Conservation (phyloP, 2,797 vertebrate genomes). For the Argentina silus region DNA sequence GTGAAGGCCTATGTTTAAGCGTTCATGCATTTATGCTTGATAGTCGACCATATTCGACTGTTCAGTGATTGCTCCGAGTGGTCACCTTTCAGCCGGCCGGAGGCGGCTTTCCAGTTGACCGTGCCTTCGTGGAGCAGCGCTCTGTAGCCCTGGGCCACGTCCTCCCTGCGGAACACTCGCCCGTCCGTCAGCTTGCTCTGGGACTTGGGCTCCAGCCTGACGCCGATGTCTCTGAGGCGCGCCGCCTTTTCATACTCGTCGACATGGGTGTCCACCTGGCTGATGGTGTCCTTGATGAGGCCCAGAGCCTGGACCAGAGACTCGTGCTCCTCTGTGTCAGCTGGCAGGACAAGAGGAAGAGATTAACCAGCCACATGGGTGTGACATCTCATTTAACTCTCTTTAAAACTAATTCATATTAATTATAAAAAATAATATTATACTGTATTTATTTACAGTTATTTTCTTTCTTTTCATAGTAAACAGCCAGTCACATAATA, state of each 20-base stretch:
- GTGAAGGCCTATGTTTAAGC: too few relatives aligned
- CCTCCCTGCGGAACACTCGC: constrained; percentile 80
- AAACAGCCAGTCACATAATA: too few relatives aligned
- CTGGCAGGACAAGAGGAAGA: constrained; percentile 63
- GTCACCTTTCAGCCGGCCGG: constrained; percentile 89
- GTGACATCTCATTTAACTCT: too few relatives aligned
- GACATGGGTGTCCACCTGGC: constrained; percentile 84
- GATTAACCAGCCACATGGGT: not conserved
- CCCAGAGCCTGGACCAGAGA: constrained; percentile 81
- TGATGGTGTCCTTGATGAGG: constrained; percentile 86
- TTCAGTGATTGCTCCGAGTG: not conserved
- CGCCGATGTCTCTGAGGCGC: constrained; percentile 81
- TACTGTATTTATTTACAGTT: too few relatives aligned
- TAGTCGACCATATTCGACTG: too few relatives aligned
- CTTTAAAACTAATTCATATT: too few relatives aligned
- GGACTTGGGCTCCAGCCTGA: constrained; percentile 85
- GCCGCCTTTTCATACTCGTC: constrained; percentile 78
- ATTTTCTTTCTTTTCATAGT: too few relatives aligned
- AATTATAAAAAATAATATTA: too few relatives aligned
- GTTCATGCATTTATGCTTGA: too few relatives aligned
- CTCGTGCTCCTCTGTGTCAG: constrained; percentile 80
- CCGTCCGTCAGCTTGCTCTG: constrained; percentile 82
- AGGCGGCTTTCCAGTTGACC: constrained; percentile 83
- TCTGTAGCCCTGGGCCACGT: constrained; percentile 73
- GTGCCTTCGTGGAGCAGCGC: constrained; percentile 81